Evolutionary conservation across 1,140 invertebrate species (phyloP).

Genomic region (Eurosta solidaginis): DNA sequence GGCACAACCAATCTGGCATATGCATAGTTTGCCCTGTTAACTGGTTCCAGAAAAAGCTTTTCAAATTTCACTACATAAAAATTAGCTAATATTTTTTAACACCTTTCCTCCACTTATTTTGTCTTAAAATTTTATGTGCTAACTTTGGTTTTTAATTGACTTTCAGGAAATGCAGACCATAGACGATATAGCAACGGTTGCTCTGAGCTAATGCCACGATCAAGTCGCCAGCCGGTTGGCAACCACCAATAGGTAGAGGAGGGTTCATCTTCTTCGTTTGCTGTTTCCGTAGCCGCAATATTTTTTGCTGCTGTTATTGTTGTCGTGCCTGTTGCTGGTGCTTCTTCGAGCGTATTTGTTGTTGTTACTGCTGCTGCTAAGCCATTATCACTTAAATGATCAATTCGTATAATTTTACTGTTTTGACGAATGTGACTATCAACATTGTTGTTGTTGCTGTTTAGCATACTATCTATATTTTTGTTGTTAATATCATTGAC

Average conservation of each 20-base stretch:
- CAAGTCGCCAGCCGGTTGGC: conserved; percentile 47
- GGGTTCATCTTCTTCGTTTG: not conserved
- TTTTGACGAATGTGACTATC: conserved; percentile 55
- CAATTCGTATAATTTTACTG: conserved; percentile 54
- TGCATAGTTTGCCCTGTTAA: no score
- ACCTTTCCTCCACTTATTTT: not conserved
- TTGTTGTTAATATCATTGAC: not conserved
- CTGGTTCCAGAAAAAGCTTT: no score
- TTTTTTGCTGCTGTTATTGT: conserved; percentile 30
- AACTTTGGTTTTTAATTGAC: conserved; percentile 31
- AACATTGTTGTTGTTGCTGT: conserved; percentile 33
- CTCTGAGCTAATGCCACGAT: conserved; percentile 44
- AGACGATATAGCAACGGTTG: conserved; percentile 49
- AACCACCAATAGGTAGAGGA: conserved; percentile 48
- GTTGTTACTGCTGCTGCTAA: conserved; percentile 34
- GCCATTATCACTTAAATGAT: conserved; percentile 32
- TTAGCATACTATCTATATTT: conserved; percentile 34
- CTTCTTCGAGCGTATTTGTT: conserved; percentile 26
- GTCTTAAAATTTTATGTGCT: not conserved
- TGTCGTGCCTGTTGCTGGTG: conserved; percentile 25
- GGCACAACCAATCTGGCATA: no score
- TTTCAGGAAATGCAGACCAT: conserved; percentile 37
- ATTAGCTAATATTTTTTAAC: not conserved
- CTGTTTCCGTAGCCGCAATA: conserved; percentile 11
- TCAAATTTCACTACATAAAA: not conserved